Evolutionary conservation across 2,888 invertebrate genomes (phyloP), one percentile per base, ranked within the genome.

Genomic region (Drosophila pseudotalamancana): DNA sequence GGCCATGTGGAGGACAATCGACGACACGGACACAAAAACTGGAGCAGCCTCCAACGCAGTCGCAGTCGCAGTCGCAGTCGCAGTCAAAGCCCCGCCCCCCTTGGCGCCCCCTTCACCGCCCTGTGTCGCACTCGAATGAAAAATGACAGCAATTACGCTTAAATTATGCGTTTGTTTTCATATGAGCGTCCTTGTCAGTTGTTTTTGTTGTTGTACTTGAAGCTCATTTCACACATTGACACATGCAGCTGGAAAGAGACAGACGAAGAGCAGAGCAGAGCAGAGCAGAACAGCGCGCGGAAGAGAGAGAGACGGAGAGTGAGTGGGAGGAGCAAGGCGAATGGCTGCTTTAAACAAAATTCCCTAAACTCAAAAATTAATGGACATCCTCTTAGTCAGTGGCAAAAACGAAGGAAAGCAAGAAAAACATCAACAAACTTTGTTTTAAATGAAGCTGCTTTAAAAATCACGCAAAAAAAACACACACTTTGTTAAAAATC

Each of bases 111-210:
- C 4, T 12, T 5, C 0, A 8, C 12, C 21, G 14, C 14, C 55
- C n/a, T 37, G 43, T 43, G 74, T 31, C 51, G 63, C 72, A 76
- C 72, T 82, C 77, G 78, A 76, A 77, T 78, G 84, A 88, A 84
- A 89, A 88, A 87, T 89, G 77, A 76, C 89, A 84, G 88, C 84
- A 87, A 87, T 87, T 87, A 89, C 72, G 73, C 84, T 81, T 87
- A 87, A 87, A 88, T 88, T 88, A 88, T 89, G 88, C 87, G 76
- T 81, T 83, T 81, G 80, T 81, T 81, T 81, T 87, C 84, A 87
- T 84, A 81, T 81, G 84, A 87, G 70, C 77, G 80, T 81, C 81
- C 87, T 87, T 81, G 80, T 66, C 67, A 64, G 85, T 68, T 64
- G 65, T 65, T 67, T 35, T 49, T 64, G 29, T 49, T 65, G 39